Evolutionary conservation across 2,113 vertebrate species (phyloP).

Genomic region (Nyctibius bracteatus): DNA sequence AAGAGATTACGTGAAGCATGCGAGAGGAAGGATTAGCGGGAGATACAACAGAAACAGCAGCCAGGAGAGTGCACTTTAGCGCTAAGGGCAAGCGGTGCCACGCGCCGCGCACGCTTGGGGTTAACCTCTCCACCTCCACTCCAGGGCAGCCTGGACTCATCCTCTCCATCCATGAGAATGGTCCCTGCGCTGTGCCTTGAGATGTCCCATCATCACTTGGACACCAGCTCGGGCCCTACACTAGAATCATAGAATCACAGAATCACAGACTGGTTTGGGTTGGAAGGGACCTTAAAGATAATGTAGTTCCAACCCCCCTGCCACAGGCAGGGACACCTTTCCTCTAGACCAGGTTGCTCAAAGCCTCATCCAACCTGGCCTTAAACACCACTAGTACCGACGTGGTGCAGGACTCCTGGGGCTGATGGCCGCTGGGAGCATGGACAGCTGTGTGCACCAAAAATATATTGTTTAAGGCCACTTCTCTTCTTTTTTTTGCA

Average conservation of each 20-base stretch:
- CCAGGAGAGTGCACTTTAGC: neutral
- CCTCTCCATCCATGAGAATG: neutral
- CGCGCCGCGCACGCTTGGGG: neutral
- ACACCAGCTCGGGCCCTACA: fast-evolving
- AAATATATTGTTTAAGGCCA: neutral
- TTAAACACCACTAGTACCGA: fast-evolving
- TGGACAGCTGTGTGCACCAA: neutral
- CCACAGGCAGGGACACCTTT: too few species aligned
- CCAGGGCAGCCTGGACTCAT: neutral
- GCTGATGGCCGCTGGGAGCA: fast-evolving
- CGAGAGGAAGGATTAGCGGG: neutral
- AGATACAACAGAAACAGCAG: neutral
- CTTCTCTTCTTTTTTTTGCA: neutral
- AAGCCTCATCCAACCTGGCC: too few species aligned
- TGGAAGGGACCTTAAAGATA: too few species aligned
- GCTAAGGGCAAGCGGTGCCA: neutral
- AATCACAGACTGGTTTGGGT: too few species aligned
- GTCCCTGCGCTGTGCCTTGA: neutral
- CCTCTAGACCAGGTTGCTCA: too few species aligned
- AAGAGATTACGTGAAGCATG: neutral
- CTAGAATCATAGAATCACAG: too few species aligned
- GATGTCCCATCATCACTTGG: neutral
- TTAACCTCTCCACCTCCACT: neutral
- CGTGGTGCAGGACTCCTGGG: neutral
- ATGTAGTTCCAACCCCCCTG: too few species aligned